A percentile compares a stretch with the other conserved stretches of the same genome.
Conservation (phyloP, 1,140 invertebrate species). For the Charaxes varanes region DNA sequence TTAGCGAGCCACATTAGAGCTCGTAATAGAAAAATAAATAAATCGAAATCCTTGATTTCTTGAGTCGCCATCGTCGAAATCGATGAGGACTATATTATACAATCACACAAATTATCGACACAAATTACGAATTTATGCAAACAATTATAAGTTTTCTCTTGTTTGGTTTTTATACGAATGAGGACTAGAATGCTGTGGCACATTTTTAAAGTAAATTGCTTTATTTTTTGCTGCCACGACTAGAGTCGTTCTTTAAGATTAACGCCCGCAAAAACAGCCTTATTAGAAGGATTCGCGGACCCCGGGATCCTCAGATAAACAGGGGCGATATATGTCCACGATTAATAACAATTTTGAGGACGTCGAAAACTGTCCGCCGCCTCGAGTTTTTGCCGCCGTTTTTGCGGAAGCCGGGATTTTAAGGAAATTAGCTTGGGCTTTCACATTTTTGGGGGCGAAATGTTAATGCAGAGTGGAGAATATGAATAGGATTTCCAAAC, state of each 20-base stretch:
- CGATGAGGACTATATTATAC: no score
- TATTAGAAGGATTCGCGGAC: conserved; percentile 43
- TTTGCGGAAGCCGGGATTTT: conserved; percentile 30
- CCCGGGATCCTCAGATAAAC: conserved; percentile 50
- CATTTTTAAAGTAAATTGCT: conserved; percentile 2
- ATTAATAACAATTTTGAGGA: conserved; percentile 60
- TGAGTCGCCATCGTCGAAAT: no score
- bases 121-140: no score
- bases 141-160: no score
- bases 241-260: conserved; percentile 21
- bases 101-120: no score
- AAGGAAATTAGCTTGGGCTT: conserved; percentile 34
- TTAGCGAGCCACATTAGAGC: no score
- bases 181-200: no score
- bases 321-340: conserved; percentile 44
- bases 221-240: conserved; percentile 1
- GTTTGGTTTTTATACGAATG: no score
- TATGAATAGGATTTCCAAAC: background rate
- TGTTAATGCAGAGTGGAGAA: background rate
- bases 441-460: background rate
- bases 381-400: conserved; percentile 31
- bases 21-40: no score
- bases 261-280: conserved; percentile 49
- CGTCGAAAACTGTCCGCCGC: conserved; percentile 35
- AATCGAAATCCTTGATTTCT: no score